phyloP scores from a whole-genome alignment of 2,888 invertebrate species.

The Polylopha cassiicola region DNA sequence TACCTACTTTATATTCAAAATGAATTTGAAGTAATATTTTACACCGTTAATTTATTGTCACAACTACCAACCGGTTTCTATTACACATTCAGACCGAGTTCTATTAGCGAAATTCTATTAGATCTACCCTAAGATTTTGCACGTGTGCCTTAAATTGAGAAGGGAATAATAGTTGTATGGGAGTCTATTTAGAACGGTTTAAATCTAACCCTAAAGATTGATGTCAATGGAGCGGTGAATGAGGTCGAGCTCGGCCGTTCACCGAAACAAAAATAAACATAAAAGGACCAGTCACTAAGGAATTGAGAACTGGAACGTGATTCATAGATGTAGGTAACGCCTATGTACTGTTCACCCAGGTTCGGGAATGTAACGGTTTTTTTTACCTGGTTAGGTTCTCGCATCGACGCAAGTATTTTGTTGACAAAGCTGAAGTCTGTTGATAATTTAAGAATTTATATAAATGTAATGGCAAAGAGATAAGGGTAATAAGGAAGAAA shows the following conservation, averaged over 20 bases:
- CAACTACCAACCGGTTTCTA: constrained; percentile 12
- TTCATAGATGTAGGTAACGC: constrained; percentile 33
- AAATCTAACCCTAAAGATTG: constrained; percentile 62
- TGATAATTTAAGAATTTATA: too few species aligned
- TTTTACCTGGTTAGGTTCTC: too few species aligned
- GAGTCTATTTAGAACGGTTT: constrained; percentile 36
- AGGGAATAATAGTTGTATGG: constrained; percentile 15
- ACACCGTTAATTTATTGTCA: constrained; percentile 7
- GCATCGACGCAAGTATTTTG: too few species aligned
- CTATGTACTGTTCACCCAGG: too few species aligned
- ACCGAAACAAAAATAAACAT: constrained; percentile 68
- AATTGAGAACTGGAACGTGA: constrained; percentile 57
- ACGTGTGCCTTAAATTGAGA: constrained; percentile 31
- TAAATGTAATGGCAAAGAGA: too few species aligned
- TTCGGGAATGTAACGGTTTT: constrained; percentile 5
- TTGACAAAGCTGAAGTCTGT: too few species aligned
- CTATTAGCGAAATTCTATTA: constrained; percentile 10
- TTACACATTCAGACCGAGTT: not conserved
- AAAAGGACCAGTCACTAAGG: constrained; percentile 47
- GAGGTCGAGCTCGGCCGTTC: constrained; percentile 61
- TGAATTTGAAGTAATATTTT: too few species aligned
- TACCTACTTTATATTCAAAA: too few species aligned
- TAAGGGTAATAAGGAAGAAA: too few species aligned
- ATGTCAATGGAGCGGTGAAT: constrained; percentile 66
- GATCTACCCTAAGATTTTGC: constrained; percentile 25